phyloP scores from a whole-genome alignment of 2,797 vertebrate species.

The Aldrovandia affinis region DNA sequence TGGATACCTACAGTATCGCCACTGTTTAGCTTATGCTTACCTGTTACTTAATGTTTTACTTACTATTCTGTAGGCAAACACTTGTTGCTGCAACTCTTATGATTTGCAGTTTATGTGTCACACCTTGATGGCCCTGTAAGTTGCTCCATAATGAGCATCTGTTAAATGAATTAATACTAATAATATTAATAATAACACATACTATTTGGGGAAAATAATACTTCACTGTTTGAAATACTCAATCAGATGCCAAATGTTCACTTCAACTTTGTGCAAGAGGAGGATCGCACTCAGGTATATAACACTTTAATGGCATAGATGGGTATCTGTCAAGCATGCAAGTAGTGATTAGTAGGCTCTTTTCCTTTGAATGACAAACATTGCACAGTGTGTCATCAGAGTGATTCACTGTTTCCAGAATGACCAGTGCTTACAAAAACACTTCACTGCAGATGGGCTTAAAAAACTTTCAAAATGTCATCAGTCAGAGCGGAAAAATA shows the following conservation, averaged over 20 bases:
- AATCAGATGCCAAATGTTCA: not conserved
- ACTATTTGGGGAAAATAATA: too few species aligned
- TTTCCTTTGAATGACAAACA: not conserved
- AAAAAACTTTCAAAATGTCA: not conserved
- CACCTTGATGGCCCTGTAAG: not conserved
- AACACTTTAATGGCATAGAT: not conserved
- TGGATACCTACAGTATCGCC: not conserved
- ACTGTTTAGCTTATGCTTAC: not conserved
- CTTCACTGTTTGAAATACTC: not conserved
- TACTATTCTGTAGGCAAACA: not conserved
- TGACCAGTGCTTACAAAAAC: not conserved
- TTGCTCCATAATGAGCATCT: too few species aligned
- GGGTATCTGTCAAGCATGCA: not conserved
- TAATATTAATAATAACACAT: too few species aligned
- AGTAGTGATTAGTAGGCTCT: not conserved
- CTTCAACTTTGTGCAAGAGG: not conserved
- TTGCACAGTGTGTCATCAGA: too few species aligned
- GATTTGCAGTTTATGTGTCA: not conserved
- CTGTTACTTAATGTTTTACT: not conserved
- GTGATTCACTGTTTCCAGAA: not conserved
- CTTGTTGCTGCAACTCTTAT: not conserved
- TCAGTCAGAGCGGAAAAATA: not conserved
- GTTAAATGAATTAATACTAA: too few species aligned
- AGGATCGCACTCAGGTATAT: not conserved
- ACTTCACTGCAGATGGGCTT: not conserved